Evolutionary conservation across 2,888 invertebrate species (phyloP).

Genomic region (Pterostichus madidus): DNA sequence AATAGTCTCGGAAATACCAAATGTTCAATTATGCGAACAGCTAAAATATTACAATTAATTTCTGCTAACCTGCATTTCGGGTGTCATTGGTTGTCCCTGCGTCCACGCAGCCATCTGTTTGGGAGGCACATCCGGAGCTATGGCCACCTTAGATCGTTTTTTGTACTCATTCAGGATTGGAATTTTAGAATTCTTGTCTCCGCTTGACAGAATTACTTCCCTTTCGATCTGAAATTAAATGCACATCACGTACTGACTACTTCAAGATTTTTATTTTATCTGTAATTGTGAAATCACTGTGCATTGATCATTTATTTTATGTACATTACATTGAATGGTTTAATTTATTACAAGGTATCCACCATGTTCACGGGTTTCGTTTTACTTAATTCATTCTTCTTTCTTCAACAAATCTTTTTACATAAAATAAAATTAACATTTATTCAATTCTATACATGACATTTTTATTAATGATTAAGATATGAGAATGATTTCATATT

Average conservation of each 20-base stretch:
- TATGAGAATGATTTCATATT: no score
- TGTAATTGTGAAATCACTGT: conserved; percentile 6
- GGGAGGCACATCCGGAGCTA: conserved; percentile 88
- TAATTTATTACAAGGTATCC: conserved; percentile 43
- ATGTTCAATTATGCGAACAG: no score
- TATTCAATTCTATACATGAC: conserved; percentile 1
- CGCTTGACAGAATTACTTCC: conserved; percentile 86
- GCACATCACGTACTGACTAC: conserved; percentile 51
- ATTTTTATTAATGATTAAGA: neutral
- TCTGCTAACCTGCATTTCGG: conserved; percentile 73
- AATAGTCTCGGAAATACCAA: no score
- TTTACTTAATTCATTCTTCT: conserved; percentile 23
- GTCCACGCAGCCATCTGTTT: conserved; percentile 88
- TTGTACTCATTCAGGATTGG: conserved; percentile 88
- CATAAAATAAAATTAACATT: neutral
- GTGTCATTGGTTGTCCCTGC: conserved; percentile 74
- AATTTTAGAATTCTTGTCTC: conserved; percentile 88
- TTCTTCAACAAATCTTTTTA: conserved; percentile 10
- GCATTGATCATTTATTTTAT: conserved; percentile 37
- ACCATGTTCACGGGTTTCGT: conserved; percentile 26
- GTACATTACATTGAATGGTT: conserved; percentile 22
- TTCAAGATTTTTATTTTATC: conserved; percentile 23
- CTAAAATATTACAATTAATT: neutral
- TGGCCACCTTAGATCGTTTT: conserved; percentile 81
- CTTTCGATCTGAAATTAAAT: conserved; percentile 84